Evolutionary conservation across 1,140 invertebrate genomes (phyloP).

Genomic region (Drosophila paulistorum): DNA sequence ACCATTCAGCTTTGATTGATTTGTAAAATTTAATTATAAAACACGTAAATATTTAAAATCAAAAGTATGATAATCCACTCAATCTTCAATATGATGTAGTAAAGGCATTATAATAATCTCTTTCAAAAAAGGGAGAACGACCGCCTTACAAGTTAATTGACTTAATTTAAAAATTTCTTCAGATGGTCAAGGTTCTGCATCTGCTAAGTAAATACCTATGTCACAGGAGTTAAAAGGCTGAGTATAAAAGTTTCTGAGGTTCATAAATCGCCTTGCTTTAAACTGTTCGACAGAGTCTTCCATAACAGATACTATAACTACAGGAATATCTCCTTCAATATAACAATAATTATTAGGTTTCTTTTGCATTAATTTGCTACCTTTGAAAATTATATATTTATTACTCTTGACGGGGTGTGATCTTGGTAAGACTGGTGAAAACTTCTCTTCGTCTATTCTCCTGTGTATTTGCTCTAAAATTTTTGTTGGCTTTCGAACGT

Average conservation of each 20-base stretch:
- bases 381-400: constrained; percentile 2
- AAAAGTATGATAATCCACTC: not conserved
- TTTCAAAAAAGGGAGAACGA: constrained; percentile 13
- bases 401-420: constrained; percentile 6
- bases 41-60: not conserved
- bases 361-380: not conserved
- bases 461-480: constrained; percentile 13
- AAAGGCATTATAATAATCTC: constrained; percentile 8
- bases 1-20: not conserved
- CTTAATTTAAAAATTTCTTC: constrained; percentile 14
- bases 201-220: constrained; percentile 12
- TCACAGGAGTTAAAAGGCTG: not conserved
- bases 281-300: not conserved
- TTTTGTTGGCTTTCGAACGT: not conserved
- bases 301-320: constrained; percentile 8
- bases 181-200: constrained; percentile 18
- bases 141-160: constrained; percentile 7
- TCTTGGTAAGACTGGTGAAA: not conserved
- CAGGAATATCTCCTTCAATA: not conserved
- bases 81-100: constrained; percentile 4
- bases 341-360: constrained; percentile 3
- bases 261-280: constrained; percentile 5
- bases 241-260: too few relatives aligned
- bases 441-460: constrained; percentile 23
- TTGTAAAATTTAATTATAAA: constrained; percentile 3